These are phyloP conservation scores for Heliconius melpomene DNA, from an alignment of 1,140 invertebrate species.

Conservation along the genomic window DNA sequence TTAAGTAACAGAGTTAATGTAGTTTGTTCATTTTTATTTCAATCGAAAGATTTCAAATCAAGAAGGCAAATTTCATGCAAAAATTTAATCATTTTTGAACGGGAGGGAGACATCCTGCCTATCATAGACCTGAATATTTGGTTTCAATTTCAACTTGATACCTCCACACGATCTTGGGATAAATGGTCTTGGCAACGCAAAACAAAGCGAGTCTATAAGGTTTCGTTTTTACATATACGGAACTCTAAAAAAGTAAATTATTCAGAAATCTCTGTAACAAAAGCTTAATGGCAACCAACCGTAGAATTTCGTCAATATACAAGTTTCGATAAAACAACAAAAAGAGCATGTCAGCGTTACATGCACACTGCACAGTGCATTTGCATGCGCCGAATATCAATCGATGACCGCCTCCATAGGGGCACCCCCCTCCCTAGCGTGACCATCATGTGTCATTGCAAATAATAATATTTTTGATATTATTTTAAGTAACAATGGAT, in stretches of 20 bases:
- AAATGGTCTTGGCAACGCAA: too few species aligned
- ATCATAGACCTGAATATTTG: too few species aligned
- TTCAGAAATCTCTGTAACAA: neutral
- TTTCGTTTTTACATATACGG: too few species aligned
- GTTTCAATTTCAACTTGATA: too few species aligned
- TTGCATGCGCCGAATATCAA: conserved; percentile 63
- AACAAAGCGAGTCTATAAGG: too few species aligned
- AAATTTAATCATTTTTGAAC: too few species aligned
- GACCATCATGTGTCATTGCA: neutral
- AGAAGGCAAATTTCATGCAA: too few species aligned
- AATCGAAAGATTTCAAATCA: too few species aligned
- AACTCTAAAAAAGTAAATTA: too few species aligned
- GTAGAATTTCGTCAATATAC: neutral
- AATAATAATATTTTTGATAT: neutral
- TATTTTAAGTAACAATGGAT: neutral
- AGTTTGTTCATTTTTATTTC: neutral
- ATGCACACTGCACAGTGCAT: conserved; percentile 51
- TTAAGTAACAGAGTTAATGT: neutral
- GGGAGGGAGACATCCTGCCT: too few species aligned
- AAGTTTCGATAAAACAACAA: conserved; percentile 23
- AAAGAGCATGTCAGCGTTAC: conserved; percentile 32
- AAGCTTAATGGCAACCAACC: neutral
- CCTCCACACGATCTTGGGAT: too few species aligned
- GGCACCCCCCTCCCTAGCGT: neutral
- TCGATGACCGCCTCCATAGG: conserved; percentile 51